Conservation (phyloP, 2,113 vertebrate genomes). For the Nyctibius bracteatus region DNA sequence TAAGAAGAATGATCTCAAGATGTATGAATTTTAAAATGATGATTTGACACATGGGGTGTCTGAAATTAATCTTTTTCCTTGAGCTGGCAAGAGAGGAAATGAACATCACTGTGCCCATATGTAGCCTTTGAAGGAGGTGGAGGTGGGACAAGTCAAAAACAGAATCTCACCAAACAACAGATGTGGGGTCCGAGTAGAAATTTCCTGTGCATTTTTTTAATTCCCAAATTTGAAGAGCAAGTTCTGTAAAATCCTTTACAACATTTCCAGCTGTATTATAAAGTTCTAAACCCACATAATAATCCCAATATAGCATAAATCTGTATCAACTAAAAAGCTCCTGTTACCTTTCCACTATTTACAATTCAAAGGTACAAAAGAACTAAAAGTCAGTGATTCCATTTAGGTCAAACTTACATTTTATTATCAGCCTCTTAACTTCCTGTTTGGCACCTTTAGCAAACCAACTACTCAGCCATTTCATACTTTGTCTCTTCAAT, state of each 20-base stretch:
- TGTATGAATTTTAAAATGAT: not conserved
- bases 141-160: not conserved
- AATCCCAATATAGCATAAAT: not conserved
- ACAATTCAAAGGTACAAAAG: not conserved
- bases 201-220: not conserved
- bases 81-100: not conserved
- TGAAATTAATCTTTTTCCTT: not conserved
- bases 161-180: not conserved
- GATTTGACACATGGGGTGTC: not conserved
- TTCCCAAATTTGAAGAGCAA: slow-evolving; percentile 31
- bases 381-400: not conserved
- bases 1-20: not conserved
- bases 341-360: not conserved
- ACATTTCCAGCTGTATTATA: not conserved
- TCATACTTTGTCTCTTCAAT: not conserved
- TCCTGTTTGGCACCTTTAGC: not conserved
- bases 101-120: not conserved
- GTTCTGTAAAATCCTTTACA: slow-evolving; percentile 21
- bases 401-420: not conserved
- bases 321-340: not conserved
- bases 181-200: slow-evolving; percentile 1
- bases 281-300: not conserved
- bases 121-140: not conserved
- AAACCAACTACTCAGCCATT: not conserved
- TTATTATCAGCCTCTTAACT: not conserved